These are phyloP conservation scores for Plumapathes pennacea DNA, from an alignment of 92 coral and sea anemone genomes.

Conservation along the genomic window DNA sequence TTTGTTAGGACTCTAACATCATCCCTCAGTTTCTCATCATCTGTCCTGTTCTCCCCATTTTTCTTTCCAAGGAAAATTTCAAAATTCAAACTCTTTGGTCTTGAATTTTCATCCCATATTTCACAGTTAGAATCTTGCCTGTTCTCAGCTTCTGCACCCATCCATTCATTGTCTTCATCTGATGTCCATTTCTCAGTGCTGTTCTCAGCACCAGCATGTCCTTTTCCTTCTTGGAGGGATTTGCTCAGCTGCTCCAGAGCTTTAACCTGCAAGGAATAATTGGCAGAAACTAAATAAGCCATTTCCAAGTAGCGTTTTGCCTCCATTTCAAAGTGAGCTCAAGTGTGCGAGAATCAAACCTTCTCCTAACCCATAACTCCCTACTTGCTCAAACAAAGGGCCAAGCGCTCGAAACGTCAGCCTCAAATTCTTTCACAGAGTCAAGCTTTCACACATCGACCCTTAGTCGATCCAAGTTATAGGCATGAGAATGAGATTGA, in stretches of 20 bases:
- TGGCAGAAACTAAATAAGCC: neutral
- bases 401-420: too few species aligned
- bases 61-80: slow-evolving; percentile 28
- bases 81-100: slow-evolving; percentile 69
- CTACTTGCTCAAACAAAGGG: too few species aligned
- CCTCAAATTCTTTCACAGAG: too few species aligned
- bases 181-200: neutral
- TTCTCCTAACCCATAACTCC: too few species aligned
- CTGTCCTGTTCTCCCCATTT: slow-evolving; percentile 24
- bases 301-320: neutral
- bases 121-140: slow-evolving; percentile 16
- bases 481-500: too few species aligned
- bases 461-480: too few species aligned
- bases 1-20: neutral
- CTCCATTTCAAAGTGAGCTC: neutral
- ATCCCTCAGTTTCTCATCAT: slow-evolving; percentile 24
- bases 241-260: slow-evolving; percentile 60
- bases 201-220: slow-evolving; percentile 37
- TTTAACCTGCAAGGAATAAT: slow-evolving; percentile 60
- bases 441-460: too few species aligned
- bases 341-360: neutral
- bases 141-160: too few species aligned
- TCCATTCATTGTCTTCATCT: too few species aligned
- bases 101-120: slow-evolving; percentile 19
- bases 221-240: slow-evolving; percentile 40